A percentile compares a stretch with the other conserved stretches of the same genome.
Conservation (phyloP, 2,797 vertebrate genomes). For the Acomys russatus region DNA sequence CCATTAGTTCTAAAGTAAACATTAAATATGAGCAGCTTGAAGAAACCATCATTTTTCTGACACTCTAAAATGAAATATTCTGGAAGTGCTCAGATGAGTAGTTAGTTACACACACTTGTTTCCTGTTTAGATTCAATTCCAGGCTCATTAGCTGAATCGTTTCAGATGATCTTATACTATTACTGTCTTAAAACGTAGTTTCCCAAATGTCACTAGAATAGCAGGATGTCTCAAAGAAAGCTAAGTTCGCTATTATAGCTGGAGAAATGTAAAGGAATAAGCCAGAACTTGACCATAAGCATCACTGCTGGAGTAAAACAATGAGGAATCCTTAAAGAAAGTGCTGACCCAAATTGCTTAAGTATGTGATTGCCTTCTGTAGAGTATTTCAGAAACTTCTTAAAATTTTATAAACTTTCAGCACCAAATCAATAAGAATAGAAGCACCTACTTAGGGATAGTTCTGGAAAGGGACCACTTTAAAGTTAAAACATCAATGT, state of each 20-base stretch:
- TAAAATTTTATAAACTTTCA: slow-evolving; percentile 48
- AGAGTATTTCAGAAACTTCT: slow-evolving; percentile 32
- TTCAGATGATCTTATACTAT: slow-evolving; percentile 60
- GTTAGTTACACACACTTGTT: slow-evolving; percentile 66
- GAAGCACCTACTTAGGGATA: slow-evolving; percentile 6
- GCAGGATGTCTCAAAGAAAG: slow-evolving; percentile 68
- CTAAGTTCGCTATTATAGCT: slow-evolving; percentile 44
- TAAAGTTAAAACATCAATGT: slow-evolving; percentile 67
- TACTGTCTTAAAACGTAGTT: slow-evolving; percentile 44
- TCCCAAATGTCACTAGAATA: slow-evolving; percentile 64
- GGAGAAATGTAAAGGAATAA: slow-evolving; percentile 61
- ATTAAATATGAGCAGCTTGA: slow-evolving; percentile 76
- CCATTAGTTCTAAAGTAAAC: slow-evolving; percentile 73
- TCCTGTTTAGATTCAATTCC: slow-evolving; percentile 73
- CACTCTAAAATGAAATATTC: slow-evolving; percentile 73
- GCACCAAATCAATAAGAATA: slow-evolving; percentile 26
- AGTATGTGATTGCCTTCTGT: slow-evolving; percentile 24
- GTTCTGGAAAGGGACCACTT: slow-evolving; percentile 30
- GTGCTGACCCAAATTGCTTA: neutral
- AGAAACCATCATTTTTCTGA: slow-evolving; percentile 73
- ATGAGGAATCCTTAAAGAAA: slow-evolving; percentile 49
- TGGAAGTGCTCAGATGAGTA: slow-evolving; percentile 70
- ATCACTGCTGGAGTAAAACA: slow-evolving; percentile 29
- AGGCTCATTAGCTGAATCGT: slow-evolving; percentile 67
- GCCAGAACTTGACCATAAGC: slow-evolving; percentile 53